Evolutionary conservation across 2,888 invertebrate species (phyloP).

Genomic region (Ectropis crepuscularia): DNA sequence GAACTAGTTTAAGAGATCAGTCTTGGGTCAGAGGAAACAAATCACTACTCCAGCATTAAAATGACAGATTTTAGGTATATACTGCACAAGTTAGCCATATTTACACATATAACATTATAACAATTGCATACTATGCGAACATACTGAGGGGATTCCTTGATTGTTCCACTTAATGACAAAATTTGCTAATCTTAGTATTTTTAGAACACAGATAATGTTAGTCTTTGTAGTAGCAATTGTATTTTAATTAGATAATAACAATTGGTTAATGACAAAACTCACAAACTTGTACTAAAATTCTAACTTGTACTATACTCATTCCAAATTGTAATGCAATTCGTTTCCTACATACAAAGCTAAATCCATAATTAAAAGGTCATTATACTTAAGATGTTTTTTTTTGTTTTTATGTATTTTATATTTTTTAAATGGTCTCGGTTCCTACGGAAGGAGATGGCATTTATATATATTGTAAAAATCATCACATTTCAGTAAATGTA

Average conservation of each 20-base stretch:
- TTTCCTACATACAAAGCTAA: slow-evolving; percentile 2
- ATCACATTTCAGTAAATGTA: too few relatives aligned
- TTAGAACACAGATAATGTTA: neutral
- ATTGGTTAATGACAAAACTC: neutral
- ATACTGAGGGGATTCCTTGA: slow-evolving; percentile 39
- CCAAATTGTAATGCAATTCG: slow-evolving; percentile 4
- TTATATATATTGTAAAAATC: too few relatives aligned
- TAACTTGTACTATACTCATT: slow-evolving; percentile 22
- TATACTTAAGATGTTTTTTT: neutral
- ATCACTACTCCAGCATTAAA: slow-evolving; percentile 58
- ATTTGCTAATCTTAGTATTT: neutral
- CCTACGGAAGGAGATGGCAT: too few relatives aligned
- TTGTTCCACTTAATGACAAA: slow-evolving; percentile 10
- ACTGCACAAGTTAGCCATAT: slow-evolving; percentile 24
- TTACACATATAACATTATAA: slow-evolving; percentile 36
- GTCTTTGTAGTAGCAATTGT: neutral
- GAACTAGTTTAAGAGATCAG: slow-evolving; percentile 72
- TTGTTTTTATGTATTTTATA: neutral
- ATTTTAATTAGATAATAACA: too few relatives aligned
- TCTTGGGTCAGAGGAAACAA: slow-evolving; percentile 77
- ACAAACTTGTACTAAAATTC: slow-evolving; percentile 15
- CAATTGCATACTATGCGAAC: slow-evolving; percentile 21
- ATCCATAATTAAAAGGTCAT: neutral
- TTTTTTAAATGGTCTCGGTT: neutral
- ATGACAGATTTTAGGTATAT: slow-evolving; percentile 53